Conservation (phyloP, 1,140 invertebrate species). For the Leptinotarsa defecta region DNA sequence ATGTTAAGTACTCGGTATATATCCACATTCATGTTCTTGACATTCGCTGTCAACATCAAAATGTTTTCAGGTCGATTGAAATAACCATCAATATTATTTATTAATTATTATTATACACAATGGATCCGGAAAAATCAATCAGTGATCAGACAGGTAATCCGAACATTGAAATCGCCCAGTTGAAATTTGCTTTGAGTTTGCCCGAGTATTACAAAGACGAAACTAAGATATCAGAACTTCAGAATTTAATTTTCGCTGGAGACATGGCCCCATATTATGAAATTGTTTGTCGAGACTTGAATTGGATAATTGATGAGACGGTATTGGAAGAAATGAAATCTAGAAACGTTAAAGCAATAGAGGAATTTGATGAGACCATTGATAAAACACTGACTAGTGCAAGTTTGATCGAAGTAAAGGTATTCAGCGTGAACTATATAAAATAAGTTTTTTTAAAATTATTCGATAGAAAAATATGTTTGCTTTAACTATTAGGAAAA, state of each 20-base stretch:
- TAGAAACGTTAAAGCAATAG: slow-evolving; percentile 77
- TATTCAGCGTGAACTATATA: too few relatives aligned
- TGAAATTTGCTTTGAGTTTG: slow-evolving; percentile 78
- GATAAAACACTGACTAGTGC: slow-evolving; percentile 90
- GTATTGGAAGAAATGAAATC: slow-evolving; percentile 80
- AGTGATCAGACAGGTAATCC: slow-evolving; percentile 29
- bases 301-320: slow-evolving; percentile 75
- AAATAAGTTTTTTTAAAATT: too few relatives aligned
- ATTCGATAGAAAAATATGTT: too few relatives aligned
- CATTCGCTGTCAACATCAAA: too few relatives aligned
- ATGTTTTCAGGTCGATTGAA: too few relatives aligned
- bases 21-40: too few relatives aligned
- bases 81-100: too few relatives aligned
- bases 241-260: slow-evolving; percentile 78
- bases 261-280: slow-evolving; percentile 97
- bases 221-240: slow-evolving; percentile 67
- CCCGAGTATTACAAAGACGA: slow-evolving; percentile 66
- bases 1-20: too few relatives aligned
- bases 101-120: too few relatives aligned
- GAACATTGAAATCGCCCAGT: slow-evolving; percentile 56
- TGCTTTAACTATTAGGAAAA: too few relatives aligned
- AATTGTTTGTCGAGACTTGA: slow-evolving; percentile 77
- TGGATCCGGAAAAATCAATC: not conserved
- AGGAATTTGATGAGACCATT: slow-evolving; percentile 82
- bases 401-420: slow-evolving; percentile 77